Base-by-base conservation (phyloP, 1,140 invertebrate genomes). In the Episyrphus balteatus region DNA sequence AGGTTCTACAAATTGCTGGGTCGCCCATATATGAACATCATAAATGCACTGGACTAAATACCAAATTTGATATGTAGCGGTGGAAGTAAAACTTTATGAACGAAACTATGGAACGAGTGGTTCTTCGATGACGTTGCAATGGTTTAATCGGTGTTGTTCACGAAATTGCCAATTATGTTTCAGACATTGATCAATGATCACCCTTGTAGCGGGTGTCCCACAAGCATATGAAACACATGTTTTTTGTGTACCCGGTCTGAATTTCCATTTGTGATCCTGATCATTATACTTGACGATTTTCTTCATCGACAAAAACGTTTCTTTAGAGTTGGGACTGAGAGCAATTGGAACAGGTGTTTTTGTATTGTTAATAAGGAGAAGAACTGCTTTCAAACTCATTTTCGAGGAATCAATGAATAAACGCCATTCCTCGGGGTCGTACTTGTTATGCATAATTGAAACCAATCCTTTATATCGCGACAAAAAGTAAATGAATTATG, bases 331-430 rank as follows among this genome's bases (percentile, higher is more conserved):
- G 12, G 21, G 10, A 43, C 17, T 43, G 11, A 14, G 21, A 8
- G 17, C 48, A 11, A 38, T 36, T 9, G 43, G 48, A 32, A 37
- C 43, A 18, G 15, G n/a, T 18, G 34, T 33, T 40, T 36, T 33
- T 42, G 34, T 19, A 42, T 54, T 51, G 18, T 32, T 37, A 33
- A 51, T 46, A 31, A 49, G 42, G 11, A 51, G 33, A 10, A 51
- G 36, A 14, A 51, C 39, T 31, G 44, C 49, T 42, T 54, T 54
- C 18, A 50, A 51, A 44, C 47, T 56, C 26, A 14, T 31, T 44
- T 51, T 54, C 49, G 50, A 54, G 45, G n/a, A 39, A 49, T 56
- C 51, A 14, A 55, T 51, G 31, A 53, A 55, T 36, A 57, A 39
- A 43, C 49, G 51, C 55, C 51, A 55, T 42, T 55, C 44, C 52